These are phyloP conservation scores for Flexamia atlantica DNA, from an alignment of 2,888 invertebrate species.

Conservation along the genomic window DNA sequence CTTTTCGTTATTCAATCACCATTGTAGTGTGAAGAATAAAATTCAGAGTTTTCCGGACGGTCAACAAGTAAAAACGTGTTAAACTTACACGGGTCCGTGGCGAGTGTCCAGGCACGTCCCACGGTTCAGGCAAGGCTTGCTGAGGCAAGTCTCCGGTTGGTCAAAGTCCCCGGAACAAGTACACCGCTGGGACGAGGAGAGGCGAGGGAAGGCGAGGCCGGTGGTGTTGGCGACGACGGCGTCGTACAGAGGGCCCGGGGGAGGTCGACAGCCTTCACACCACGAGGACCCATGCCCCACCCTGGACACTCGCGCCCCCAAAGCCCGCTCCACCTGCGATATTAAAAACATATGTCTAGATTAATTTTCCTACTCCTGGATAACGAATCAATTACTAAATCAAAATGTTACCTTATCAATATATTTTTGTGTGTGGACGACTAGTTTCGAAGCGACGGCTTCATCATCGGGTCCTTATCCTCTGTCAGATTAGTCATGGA, in stretches of 20 bases:
- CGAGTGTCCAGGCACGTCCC: conserved; percentile 91
- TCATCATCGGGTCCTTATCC: too few relatives aligned
- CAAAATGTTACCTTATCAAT: too few relatives aligned
- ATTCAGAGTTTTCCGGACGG: too few relatives aligned
- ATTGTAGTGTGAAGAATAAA: too few relatives aligned
- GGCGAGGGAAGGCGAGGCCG: conserved; percentile 95
- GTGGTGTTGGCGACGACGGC: conserved; percentile 82
- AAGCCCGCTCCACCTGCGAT: conserved; percentile 78
- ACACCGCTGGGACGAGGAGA: conserved; percentile 94
- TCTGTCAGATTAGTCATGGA: too few relatives aligned
- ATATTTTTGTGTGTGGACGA: too few relatives aligned
- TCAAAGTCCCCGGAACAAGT: conserved; percentile 95
- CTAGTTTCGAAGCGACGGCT: too few relatives aligned
- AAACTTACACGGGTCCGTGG: conserved; percentile 33
- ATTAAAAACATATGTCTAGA: too few relatives aligned
- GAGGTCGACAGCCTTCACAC: conserved; percentile 77
- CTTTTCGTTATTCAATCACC: too few relatives aligned
- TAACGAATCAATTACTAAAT: too few relatives aligned
- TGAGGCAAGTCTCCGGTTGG: conserved; percentile 91
- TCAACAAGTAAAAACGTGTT: too few relatives aligned
- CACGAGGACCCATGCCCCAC: conserved; percentile 84
- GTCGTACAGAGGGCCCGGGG: conserved; percentile 94
- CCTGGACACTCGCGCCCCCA: conserved; percentile 77
- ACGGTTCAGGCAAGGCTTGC: conserved; percentile 95
- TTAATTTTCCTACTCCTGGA: too few relatives aligned